Conservation (phyloP, 2,888 invertebrate genomes). For the Hetaerina titia region DNA sequence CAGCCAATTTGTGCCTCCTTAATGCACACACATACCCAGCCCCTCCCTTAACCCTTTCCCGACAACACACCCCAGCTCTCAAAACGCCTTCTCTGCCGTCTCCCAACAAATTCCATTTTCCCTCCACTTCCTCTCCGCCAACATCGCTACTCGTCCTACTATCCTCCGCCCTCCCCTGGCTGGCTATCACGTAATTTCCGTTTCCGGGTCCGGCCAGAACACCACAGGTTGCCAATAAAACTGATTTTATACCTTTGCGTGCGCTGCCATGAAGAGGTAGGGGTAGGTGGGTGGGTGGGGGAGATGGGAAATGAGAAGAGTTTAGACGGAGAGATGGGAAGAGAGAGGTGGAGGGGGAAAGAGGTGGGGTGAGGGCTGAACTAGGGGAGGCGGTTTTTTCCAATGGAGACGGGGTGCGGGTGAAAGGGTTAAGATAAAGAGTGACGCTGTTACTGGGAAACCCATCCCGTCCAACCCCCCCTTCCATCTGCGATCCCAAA, state of each 20-base stretch:
- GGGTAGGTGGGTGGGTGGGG: conserved; percentile 7
- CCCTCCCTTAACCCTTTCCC: neutral
- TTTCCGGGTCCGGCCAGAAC: conserved; percentile 66
- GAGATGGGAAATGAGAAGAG: conserved; percentile 60
- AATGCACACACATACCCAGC: neutral
- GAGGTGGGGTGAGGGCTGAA: neutral
- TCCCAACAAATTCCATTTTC: conserved; percentile 33
- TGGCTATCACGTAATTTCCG: conserved; percentile 67
- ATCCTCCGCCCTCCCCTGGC: conserved; percentile 22
- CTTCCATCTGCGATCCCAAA: neutral
- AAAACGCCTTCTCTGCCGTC: neutral
- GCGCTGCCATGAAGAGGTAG: conserved; percentile 32
- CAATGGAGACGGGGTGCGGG: neutral
- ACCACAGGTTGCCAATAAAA: conserved; percentile 67
- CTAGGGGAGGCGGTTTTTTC: neutral
- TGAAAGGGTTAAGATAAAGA: conserved; percentile 54
- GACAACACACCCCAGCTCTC: neutral
- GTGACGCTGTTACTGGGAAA: neutral
- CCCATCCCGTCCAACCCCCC: conserved; percentile 12
- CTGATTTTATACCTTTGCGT: conserved; percentile 67
- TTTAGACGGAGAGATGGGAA: neutral
- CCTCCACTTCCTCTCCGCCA: conserved; percentile 37
- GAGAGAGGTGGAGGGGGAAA: neutral
- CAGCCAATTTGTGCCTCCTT: neutral
- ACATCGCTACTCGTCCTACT: neutral